Evolutionary conservation across 2,113 vertebrate species (phyloP), one percentile per base, ranked within the genome.

Genomic region (Crotophaga sulcirostris): DNA sequence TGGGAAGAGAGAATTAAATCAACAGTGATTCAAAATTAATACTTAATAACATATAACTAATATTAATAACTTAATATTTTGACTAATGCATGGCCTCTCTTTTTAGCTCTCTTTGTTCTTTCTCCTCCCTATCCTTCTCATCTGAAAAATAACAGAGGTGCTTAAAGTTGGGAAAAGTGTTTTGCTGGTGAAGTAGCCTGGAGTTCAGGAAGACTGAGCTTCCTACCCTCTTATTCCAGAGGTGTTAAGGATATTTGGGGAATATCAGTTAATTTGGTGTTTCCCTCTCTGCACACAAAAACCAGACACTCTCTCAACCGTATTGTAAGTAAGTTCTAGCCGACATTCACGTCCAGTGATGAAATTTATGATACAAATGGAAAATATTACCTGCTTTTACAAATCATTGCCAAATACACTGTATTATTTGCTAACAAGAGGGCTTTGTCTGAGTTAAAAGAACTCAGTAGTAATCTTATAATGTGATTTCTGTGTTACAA

Each of bases 351-450:
- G 78, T 72, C 15, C 66, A 82, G 8, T 54, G 64, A 62, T 93
- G 55, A 96, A 94, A 95, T 93, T 87, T 91, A 60, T 87, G 25
- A 66, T 80, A 76, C 58, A 89, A 95, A 44, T 91, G 81, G 81
- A 93, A 95, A 94, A 75, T 72, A 82, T 89, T 89, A 87, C 44
- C 56, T 2, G 3, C 40, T 64, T 82, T 82, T 79, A 68, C 47
- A 93, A 91, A 82, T 85, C 3, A 3, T 79, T 36, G 15, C 82
- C 62, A 96, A 95, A 83, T 73, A 54, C 2, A 12, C 76, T 73
- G 74, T 89, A 82, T 54, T 31, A 25, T 91, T 94, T 91, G 25
- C 55, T 82, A 93, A 94, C 60, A 94, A 85, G 74, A 87, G 78
- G 20, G 28, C 84, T 91, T 93, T 95, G 80, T 95, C 54, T 84